Percentiles rank a stretch among this genome's conserved stretches.
phyloP scores from a whole-genome alignment of 2,888 invertebrate species.

The Crematogaster levior region DNA sequence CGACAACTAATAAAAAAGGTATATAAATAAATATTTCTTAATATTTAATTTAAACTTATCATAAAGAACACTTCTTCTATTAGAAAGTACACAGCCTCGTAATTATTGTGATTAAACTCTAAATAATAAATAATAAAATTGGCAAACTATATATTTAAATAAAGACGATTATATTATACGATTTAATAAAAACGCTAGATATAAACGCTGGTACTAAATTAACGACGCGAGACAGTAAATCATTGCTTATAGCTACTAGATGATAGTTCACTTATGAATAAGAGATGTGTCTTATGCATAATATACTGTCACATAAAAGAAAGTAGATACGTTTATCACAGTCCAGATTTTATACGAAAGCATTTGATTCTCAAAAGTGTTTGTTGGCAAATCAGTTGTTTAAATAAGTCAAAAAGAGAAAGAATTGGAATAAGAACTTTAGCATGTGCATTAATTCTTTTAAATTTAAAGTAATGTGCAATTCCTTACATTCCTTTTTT shows the following conservation, averaged over 20 bases:
- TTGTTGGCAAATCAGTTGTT: neutral
- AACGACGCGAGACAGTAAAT: slow-evolving; percentile 60
- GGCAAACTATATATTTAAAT: neutral
- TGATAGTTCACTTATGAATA: slow-evolving; percentile 61
- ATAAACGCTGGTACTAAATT: slow-evolving; percentile 7
- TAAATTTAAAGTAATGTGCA: neutral
- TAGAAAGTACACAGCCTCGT: neutral
- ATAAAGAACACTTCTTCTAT: neutral
- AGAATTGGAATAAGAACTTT: neutral
- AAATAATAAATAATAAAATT: slow-evolving; percentile 7
- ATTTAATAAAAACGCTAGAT: no score
- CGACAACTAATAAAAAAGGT: neutral
- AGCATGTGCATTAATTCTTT: neutral
- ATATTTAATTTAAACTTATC: neutral
- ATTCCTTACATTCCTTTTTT: no score
- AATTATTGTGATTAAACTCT: neutral
- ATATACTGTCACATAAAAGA: slow-evolving; percentile 51
- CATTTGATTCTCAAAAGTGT: neutral
- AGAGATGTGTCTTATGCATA: slow-evolving; percentile 55
- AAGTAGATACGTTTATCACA: slow-evolving; percentile 31
- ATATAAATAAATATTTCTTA: neutral
- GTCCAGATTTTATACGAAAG: neutral
- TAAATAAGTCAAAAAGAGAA: neutral
- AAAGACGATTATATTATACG: neutral
- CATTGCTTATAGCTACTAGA: slow-evolving; percentile 21